A percentile compares a stretch with the other conserved stretches of the same genome.
phyloP scores from a whole-genome alignment of 2,888 invertebrate genomes.

The Scaptomyza cyrtandrae region DNA sequence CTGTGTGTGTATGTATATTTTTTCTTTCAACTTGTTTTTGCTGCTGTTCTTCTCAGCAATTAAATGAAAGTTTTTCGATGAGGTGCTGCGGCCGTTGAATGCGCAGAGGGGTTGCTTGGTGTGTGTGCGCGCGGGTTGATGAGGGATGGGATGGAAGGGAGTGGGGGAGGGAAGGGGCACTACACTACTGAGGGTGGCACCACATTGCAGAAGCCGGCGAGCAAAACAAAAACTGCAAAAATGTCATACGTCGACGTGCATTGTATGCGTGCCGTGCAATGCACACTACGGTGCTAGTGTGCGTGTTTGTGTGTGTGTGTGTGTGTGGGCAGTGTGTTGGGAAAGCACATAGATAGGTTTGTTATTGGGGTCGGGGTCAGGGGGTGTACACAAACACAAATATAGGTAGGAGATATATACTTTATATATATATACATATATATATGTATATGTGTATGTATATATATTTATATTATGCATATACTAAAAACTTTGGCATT shows the following conservation, averaged over 20 bases:
- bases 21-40: constrained; percentile 56
- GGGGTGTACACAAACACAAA: constrained; percentile 11
- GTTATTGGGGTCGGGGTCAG: constrained; percentile 46
- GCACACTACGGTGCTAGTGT: background rate
- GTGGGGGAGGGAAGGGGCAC: background rate
- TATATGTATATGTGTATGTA: background rate
- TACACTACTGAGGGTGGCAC: constrained; percentile 6
- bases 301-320: constrained; percentile 2
- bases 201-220: constrained; percentile 72
- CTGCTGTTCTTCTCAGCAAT: constrained; percentile 64
- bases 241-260: constrained; percentile 64
- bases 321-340: constrained; percentile 3
- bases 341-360: constrained; percentile 7
- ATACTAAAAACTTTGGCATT: constrained; percentile 11
- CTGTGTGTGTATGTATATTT: constrained; percentile 10
- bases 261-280: constrained; percentile 40
- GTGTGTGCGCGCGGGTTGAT: background rate
- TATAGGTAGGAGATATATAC: background rate
- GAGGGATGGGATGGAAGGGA: no score
- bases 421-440: background rate
- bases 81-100: constrained; percentile 56
- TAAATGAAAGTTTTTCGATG: constrained; percentile 78
- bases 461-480: background rate
- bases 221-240: constrained; percentile 77
- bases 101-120: constrained; percentile 11